Conservation (phyloP, 2,888 invertebrate species). For the Nipponacmea schrenckii region DNA sequence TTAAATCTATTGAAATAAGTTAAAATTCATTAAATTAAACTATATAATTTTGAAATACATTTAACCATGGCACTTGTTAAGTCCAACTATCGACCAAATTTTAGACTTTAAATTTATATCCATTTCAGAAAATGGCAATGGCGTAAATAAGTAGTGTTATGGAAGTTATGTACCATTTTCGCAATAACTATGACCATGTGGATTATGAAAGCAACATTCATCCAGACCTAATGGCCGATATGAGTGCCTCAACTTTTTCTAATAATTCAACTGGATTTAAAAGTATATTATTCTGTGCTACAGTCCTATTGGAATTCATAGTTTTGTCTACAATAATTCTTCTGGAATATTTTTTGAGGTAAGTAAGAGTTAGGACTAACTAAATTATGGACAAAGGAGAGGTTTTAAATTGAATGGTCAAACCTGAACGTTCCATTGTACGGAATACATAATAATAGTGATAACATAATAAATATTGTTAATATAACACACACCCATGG, state of each 20-base stretch:
- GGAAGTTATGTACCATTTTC: neutral
- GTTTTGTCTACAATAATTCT: slow-evolving; percentile 67
- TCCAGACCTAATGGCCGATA: neutral
- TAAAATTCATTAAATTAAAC: too few species aligned
- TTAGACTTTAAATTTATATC: too few species aligned
- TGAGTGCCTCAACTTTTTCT: neutral
- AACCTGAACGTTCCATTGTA: too few species aligned
- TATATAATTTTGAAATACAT: too few species aligned
- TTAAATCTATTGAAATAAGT: too few species aligned
- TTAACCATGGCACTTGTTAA: too few species aligned
- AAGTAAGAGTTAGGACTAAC: slow-evolving; percentile 1
- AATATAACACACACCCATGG: too few species aligned
- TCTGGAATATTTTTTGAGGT: slow-evolving; percentile 69
- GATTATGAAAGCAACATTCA: neutral
- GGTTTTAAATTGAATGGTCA: neutral
- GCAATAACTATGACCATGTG: neutral
- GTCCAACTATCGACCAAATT: too few species aligned
- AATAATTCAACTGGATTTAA: slow-evolving; percentile 10
- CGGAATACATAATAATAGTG: too few species aligned
- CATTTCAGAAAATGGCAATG: neutral
- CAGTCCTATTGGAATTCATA: slow-evolving; percentile 67
- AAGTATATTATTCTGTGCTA: slow-evolving; percentile 58
- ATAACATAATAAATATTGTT: too few species aligned
- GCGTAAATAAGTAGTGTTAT: neutral
- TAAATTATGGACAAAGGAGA: neutral